Evolutionary conservation across 2,888 invertebrate species (phyloP).

Genomic region (Branchinecta sandiegonensis): DNA sequence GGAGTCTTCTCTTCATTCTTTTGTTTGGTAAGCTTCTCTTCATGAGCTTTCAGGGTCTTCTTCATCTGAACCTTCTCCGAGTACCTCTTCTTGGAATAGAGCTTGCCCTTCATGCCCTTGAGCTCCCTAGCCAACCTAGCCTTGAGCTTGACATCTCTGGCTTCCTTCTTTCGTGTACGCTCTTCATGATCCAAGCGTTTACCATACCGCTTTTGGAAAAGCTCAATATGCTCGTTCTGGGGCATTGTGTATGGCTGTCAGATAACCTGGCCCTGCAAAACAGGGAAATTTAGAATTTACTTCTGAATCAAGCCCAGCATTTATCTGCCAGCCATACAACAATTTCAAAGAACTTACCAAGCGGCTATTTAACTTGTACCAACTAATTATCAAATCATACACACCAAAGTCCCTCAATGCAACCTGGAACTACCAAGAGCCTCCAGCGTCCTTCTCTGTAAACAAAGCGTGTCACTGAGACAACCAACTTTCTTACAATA

Average conservation of each 20-base stretch:
- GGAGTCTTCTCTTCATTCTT: constrained; percentile 61
- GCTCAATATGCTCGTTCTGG: constrained; percentile 99
- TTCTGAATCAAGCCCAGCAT: too few relatives aligned
- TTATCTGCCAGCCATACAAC: too few relatives aligned
- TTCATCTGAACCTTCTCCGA: constrained; percentile 99
- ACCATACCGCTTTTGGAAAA: constrained; percentile 90
- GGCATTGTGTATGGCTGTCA: constrained; percentile 50
- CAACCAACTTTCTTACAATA: too few relatives aligned
- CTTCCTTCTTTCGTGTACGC: constrained; percentile 84
- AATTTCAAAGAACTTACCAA: too few relatives aligned
- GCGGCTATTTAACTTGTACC: too few relatives aligned
- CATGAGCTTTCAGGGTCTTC: constrained; percentile 93
- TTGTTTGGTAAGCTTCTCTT: constrained; percentile 67
- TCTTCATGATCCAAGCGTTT: constrained; percentile 95
- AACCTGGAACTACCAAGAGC: too few relatives aligned
- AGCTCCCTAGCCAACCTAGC: constrained; percentile 81
- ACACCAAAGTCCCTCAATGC: too few relatives aligned
- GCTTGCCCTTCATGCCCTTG: constrained; percentile 90
- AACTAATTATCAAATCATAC: too few relatives aligned
- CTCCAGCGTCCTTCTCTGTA: too few relatives aligned
- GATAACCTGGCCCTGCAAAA: not conserved
- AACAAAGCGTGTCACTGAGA: too few relatives aligned
- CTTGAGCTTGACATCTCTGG: constrained; percentile 78
- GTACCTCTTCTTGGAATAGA: constrained; percentile 88
- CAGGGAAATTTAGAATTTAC: constrained; percentile 6